A percentile compares a stretch with the other conserved stretches of the same genome.
Evolutionary conservation across 2,888 invertebrate genomes (phyloP).

Genomic region (Macrophya alboannulata): DNA sequence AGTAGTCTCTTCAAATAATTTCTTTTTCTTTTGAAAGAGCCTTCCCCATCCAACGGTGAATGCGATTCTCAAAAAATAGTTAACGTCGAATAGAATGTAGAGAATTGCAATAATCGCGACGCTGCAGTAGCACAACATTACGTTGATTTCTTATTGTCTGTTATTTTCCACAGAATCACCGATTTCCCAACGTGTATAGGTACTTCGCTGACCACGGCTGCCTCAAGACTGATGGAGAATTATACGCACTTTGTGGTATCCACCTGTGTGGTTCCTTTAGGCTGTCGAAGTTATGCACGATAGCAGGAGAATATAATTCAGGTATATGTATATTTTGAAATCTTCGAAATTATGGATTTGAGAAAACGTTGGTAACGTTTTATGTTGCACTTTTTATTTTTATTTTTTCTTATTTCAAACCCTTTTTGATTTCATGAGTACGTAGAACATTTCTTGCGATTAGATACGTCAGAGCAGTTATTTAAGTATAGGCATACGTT

Average conservation of each 20-base stretch:
- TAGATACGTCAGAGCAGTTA: too few species aligned
- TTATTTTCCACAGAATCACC: neutral
- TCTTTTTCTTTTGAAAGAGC: slow-evolving; percentile 87
- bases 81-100: slow-evolving; percentile 90
- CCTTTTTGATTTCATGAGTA: neutral
- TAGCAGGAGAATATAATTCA: neutral
- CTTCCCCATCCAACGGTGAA: slow-evolving; percentile 87
- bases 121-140: slow-evolving; percentile 71
- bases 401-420: neutral
- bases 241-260: neutral
- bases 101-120: slow-evolving; percentile 81
- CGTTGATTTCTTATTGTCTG: slow-evolving; percentile 28
- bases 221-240: slow-evolving; percentile 22
- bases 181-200: neutral
- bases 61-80: slow-evolving; percentile 89
- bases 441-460: neutral
- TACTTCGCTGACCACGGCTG: slow-evolving; percentile 40
- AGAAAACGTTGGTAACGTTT: neutral
- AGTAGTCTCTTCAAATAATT: slow-evolving; percentile 86
- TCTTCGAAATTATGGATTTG: neutral
- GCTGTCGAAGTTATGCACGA: neutral
- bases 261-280: slow-evolving; percentile 13
- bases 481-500: neutral
- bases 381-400: neutral
- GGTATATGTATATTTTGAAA: neutral